Conservation (phyloP, 64 coral and sea anemone species). For the Stylophora pistillata region DNA sequence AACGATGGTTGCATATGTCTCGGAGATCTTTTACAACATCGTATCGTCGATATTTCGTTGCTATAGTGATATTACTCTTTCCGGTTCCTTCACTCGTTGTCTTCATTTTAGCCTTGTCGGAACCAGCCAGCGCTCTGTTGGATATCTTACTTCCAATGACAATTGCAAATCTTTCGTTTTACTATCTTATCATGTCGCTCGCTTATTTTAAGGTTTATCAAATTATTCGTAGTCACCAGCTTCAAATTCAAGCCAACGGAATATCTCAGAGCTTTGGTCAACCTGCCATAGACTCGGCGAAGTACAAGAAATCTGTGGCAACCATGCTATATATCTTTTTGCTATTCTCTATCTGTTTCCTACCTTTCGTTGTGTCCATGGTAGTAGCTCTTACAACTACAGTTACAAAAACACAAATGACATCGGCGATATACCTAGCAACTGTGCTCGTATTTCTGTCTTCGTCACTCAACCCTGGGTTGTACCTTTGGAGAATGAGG, state of each 20-base stretch:
- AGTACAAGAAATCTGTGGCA: background rate
- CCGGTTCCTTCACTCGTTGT: background rate
- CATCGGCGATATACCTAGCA: background rate
- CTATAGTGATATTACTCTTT: background rate
- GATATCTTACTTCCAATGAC: background rate
- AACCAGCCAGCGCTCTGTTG: background rate
- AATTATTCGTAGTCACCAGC: background rate
- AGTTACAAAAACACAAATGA: background rate
- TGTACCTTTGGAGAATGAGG: constrained; percentile 25
- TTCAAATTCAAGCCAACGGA: background rate
- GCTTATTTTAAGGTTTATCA: background rate
- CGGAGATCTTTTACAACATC: background rate
- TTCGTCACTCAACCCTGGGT: background rate
- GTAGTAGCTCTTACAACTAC: background rate
- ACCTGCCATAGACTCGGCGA: background rate
- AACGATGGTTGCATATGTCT: background rate
- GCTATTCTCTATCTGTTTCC: background rate
- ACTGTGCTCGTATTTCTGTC: background rate
- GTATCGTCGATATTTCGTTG: background rate
- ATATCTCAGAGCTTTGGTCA: background rate
- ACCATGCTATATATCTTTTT: background rate
- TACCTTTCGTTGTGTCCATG: background rate
- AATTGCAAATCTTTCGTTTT: background rate
- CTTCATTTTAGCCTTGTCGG: background rate
- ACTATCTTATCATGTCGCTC: background rate